These are phyloP conservation scores for Eupithecia inturbata DNA, from an alignment of 2,888 invertebrate species.

Conservation along the genomic window DNA sequence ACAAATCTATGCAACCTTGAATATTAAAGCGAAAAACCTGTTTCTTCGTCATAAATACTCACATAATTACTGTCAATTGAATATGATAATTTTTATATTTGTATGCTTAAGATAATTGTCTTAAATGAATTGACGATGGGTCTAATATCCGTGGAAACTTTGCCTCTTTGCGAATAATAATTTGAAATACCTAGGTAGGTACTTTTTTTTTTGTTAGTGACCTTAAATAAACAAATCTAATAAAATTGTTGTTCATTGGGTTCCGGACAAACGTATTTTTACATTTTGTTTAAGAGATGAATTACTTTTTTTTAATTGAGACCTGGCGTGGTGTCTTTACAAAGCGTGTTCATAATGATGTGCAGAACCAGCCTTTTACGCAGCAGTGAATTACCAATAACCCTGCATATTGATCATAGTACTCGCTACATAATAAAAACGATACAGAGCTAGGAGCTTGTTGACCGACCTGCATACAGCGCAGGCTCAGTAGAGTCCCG, in stretches of 20 bases:
- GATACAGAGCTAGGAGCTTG: background rate
- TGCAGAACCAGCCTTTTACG: too few relatives aligned
- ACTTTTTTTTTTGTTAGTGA: too few relatives aligned
- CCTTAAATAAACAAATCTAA: too few relatives aligned
- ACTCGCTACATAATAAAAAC: too few relatives aligned
- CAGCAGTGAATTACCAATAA: too few relatives aligned
- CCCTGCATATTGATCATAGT: too few relatives aligned
- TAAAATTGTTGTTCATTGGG: too few relatives aligned
- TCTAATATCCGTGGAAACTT: background rate
- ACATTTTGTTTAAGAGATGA: too few relatives aligned
- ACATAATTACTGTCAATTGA: background rate
- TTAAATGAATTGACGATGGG: background rate
- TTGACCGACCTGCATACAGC: background rate
- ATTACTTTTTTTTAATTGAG: too few relatives aligned
- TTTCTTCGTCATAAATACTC: constrained; percentile 7
- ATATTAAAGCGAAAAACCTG: constrained; percentile 31
- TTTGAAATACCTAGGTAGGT: background rate
- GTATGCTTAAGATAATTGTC: background rate
- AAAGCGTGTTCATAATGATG: too few relatives aligned
- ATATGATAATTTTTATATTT: constrained; percentile 7
- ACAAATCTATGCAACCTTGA: constrained; percentile 35
- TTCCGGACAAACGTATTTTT: too few relatives aligned
- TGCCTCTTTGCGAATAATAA: background rate
- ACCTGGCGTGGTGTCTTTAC: too few relatives aligned
- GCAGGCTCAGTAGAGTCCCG: background rate